Base-by-base conservation (phyloP, 2,888 invertebrate genomes). In the Spodoptera littoralis region DNA sequence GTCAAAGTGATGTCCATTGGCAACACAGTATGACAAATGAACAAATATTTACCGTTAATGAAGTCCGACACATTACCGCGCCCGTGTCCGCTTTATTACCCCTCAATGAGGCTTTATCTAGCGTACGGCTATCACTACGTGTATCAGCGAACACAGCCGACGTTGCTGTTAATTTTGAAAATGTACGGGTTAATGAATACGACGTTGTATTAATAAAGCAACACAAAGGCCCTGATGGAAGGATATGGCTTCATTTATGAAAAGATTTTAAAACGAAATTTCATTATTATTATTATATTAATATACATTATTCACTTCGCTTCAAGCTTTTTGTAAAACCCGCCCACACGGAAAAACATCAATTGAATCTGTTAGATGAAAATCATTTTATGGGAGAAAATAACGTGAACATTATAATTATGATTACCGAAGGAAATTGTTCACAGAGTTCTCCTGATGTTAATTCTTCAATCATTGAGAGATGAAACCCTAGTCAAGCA, bases 1-100 rank as follows among this genome's bases (percentile, higher is more conserved):
- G 83, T 84, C 86, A 87, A 77, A 83, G 75, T 64, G 76, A 73
- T 52, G 70, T 75, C 64, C 78, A 83, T 80, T 77, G 82, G 79
- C 79, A 81, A 83, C 81, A 74, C 77, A 61, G 74, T 76, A 77
- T 83, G 84, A 87, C 85, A 87, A 87, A 88, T 85, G 83, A 79
- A 79, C 89, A 89, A 92, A 92, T 92, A 91, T 93, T 92, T 92
- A 80, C 81, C 84, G 83, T 85, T 91, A 91, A 91, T 92, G 88
- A 86, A 86, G 80, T 83, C 80, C 76, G 75, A 84, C 85, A 87
- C 81, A 88, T 86, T 84, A 86, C 77, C 72, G 76, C 77, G 80
- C 71, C 73, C 79, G 75, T 78, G 81, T 76, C 70, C 80, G 78
- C 82, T 84, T 83, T 84, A 84, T 84, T 83, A 73, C 75, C 76